Evolutionary conservation across 2,888 invertebrate genomes (phyloP).

Genomic region (Ornithoptera priamus): DNA sequence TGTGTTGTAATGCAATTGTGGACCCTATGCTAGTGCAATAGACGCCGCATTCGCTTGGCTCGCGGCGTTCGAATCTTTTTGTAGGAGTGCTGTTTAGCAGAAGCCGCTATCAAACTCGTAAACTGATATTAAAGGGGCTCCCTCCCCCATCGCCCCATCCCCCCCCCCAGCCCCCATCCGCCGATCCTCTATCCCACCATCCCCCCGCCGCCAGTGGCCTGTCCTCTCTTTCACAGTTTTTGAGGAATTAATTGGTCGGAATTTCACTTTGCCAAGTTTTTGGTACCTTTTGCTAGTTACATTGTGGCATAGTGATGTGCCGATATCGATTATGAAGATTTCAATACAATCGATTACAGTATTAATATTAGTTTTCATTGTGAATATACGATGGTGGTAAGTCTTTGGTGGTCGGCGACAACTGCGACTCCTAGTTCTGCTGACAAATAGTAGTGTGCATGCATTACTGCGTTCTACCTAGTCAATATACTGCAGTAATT

Average conservation of each 20-base stretch:
- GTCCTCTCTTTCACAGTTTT: slow-evolving; percentile 32
- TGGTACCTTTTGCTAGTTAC: slow-evolving; percentile 34
- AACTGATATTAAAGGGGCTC: slow-evolving; percentile 8
- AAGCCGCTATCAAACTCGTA: slow-evolving; percentile 5
- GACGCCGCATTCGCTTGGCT: background rate
- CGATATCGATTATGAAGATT: slow-evolving; percentile 29
- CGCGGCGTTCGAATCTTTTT: background rate
- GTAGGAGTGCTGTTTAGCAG: background rate
- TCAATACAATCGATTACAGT: no score
- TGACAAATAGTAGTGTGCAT: no score
- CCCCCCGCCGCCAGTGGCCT: background rate
- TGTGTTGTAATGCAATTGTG: background rate
- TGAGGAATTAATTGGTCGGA: slow-evolving; percentile 56
- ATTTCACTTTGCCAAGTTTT: slow-evolving; percentile 47
- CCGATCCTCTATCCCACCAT: no score
- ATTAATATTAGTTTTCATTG: no score
- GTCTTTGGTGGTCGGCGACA: no score
- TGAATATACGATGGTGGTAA: no score
- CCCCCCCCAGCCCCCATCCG: no score
- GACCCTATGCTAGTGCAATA: background rate
- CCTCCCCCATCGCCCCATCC: no score
- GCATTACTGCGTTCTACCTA: no score
- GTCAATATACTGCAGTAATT: no score
- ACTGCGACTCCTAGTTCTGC: no score
- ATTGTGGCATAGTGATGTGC: slow-evolving; percentile 14